phyloP scores from a whole-genome alignment of 2,888 invertebrate species.

The Leptura quadrifasciata region DNA sequence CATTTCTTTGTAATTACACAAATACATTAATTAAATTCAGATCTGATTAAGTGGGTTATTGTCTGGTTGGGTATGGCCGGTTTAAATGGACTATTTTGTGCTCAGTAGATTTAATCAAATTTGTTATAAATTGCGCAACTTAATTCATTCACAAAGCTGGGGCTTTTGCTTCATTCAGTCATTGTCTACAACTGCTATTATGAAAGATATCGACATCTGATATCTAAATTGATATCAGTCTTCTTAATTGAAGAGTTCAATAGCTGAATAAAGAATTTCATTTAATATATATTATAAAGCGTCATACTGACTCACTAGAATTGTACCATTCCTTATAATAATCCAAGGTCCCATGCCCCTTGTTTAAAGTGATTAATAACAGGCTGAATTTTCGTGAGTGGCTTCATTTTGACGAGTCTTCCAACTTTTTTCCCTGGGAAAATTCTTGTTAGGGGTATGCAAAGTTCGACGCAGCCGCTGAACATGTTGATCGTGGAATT shows the following conservation, averaged over 20 bases:
- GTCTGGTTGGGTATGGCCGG: not conserved
- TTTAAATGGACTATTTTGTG: not conserved
- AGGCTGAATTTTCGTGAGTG: too few species aligned
- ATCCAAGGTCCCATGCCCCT: too few species aligned
- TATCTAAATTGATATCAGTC: not conserved
- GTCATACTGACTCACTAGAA: too few species aligned
- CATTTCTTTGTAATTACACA: conserved; percentile 25
- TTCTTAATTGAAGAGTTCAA: not conserved
- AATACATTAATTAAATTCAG: conserved; percentile 21
- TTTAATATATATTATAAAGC: too few species aligned
- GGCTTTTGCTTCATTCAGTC: not conserved
- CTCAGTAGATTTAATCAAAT: not conserved
- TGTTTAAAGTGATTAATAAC: too few species aligned
- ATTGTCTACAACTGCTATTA: not conserved
- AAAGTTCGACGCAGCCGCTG: too few species aligned
- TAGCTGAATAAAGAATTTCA: too few species aligned
- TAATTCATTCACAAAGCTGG: not conserved
- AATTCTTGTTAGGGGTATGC: too few species aligned
- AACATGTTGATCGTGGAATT: too few species aligned
- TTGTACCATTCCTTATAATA: too few species aligned
- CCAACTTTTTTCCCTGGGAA: too few species aligned
- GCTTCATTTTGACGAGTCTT: too few species aligned
- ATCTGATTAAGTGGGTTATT: conserved; percentile 20
- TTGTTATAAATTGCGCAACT: not conserved
- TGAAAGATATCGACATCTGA: not conserved